phyloP scores from a whole-genome alignment of 2,113 vertebrate species.

The Protobothrops mucrosquamatus region DNA sequence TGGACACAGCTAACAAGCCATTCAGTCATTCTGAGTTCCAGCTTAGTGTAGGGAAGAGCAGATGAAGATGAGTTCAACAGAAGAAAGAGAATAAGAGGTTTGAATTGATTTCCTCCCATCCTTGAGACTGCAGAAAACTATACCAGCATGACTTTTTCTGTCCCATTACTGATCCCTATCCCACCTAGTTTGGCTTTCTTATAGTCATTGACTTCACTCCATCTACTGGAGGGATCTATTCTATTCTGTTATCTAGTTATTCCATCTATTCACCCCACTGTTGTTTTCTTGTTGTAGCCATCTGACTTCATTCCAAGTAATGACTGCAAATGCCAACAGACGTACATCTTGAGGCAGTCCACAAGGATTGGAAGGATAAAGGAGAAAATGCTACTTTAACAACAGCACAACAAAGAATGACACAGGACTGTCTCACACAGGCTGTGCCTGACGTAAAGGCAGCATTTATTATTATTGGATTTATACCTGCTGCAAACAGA shows the following conservation, averaged over 20 bases:
- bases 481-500: background rate
- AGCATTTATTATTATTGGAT: background rate
- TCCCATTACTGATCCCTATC: background rate
- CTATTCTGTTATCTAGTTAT: background rate
- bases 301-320: background rate
- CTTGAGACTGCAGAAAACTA: background rate
- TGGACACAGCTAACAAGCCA: background rate
- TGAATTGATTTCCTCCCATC: background rate
- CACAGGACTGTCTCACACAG: background rate
- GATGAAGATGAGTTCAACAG: background rate
- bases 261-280: too few species aligned
- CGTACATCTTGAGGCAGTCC: background rate
- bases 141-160: background rate
- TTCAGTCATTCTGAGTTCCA: background rate
- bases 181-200: background rate
- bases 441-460: background rate
- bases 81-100: background rate
- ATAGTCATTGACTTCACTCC: background rate
- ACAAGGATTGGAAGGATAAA: background rate
- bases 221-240: background rate
- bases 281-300: background rate
- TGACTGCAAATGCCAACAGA: background rate
- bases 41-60: background rate
- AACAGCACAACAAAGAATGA: background rate
- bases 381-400: background rate